Evolutionary conservation across 1,140 invertebrate genomes (phyloP).

Genomic region (Spodoptera litura): DNA sequence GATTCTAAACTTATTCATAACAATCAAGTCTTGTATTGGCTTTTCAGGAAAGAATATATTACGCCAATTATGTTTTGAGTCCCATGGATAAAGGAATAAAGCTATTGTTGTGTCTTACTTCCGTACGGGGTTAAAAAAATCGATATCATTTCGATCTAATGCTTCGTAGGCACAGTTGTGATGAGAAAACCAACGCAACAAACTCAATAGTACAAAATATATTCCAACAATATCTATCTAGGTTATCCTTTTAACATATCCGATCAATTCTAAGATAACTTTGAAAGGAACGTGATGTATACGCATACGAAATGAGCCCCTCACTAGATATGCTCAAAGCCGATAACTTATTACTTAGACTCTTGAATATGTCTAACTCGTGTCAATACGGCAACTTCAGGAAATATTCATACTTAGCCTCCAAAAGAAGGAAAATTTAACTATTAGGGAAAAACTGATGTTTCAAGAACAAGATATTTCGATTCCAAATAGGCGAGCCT

Average conservation of each 20-base stretch:
- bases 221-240: background rate
- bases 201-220: background rate
- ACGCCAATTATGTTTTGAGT: too few species aligned
- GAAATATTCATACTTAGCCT: background rate
- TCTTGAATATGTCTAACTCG: conserved; percentile 3
- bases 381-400: background rate
- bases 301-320: background rate
- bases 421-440: background rate
- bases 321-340: conserved; percentile 1
- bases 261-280: background rate
- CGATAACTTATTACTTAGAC: conserved; percentile 14
- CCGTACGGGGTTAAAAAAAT: too few species aligned
- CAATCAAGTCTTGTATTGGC: too few species aligned
- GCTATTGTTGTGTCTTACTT: too few species aligned
- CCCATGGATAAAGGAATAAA: too few species aligned
- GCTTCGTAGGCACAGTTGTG: too few species aligned
- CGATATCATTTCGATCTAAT: too few species aligned
- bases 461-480: too few species aligned
- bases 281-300: conserved; percentile 1
- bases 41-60: too few species aligned
- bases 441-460: too few species aligned
- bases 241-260: background rate
- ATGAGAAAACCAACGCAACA: background rate
- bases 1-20: too few species aligned
- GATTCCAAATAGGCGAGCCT: too few species aligned